Conservation (phyloP, 2,113 vertebrate species). For the Salvelinus namaycush region DNA sequence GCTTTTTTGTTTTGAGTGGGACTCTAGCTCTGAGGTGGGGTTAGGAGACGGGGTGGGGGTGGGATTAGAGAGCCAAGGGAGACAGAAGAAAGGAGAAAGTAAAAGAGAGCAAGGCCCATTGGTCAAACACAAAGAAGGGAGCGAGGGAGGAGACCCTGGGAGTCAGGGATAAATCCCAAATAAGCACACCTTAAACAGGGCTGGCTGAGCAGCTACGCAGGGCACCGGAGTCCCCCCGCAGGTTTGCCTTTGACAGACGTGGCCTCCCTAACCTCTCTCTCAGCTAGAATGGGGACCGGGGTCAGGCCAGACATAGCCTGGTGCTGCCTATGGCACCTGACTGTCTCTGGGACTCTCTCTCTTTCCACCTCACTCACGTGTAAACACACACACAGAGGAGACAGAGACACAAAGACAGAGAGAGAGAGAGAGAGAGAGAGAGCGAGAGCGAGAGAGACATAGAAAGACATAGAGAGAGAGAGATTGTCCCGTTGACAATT, state of each 20-base stretch:
- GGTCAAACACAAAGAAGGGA: conserved; percentile 75
- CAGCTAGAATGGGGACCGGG: conserved; percentile 57
- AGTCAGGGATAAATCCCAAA: conserved; percentile 76
- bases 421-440: too few species aligned
- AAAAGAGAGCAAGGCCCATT: conserved; percentile 75
- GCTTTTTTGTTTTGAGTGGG: conserved; percentile 54
- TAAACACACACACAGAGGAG: conserved; percentile 5
- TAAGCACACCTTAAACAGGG: conserved; percentile 78
- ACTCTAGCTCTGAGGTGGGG: conserved; percentile 60
- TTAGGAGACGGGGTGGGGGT: conserved; percentile 63
- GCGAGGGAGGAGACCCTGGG: conserved; percentile 68
- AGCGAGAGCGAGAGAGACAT: rapidly evolving
- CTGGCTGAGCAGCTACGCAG: conserved; percentile 63
- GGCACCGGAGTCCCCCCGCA: conserved; percentile 71
- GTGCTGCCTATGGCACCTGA: conserved; percentile 48
- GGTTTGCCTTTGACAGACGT: conserved; percentile 76
- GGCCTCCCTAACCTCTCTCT: conserved; percentile 69
- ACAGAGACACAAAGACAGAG: neutral
- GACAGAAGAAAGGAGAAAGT: conserved; percentile 71
- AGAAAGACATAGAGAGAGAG: neutral
- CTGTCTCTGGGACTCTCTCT: conserved; percentile 31
- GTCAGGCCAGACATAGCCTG: conserved; percentile 49
- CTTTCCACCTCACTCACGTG: neutral
- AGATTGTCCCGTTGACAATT: neutral
- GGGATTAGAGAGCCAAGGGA: conserved; percentile 74